Percentiles rank a stretch among this genome's conserved stretches.
phyloP scores from a whole-genome alignment of 2,888 invertebrate species.

The Eupithecia subfuscata region DNA sequence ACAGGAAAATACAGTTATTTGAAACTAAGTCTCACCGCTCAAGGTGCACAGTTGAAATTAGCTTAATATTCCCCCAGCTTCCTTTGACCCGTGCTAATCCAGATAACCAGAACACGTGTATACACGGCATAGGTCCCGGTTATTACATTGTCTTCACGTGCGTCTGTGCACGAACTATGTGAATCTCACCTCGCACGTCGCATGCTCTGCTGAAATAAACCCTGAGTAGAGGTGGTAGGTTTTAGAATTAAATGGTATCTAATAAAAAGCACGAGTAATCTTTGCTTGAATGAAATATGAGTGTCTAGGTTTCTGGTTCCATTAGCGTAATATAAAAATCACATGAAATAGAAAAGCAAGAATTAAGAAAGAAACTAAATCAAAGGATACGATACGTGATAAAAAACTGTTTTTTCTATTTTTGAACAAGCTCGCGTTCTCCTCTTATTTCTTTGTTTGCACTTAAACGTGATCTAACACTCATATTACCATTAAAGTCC shows the following conservation, averaged over 20 bases:
- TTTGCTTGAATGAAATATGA: neutral
- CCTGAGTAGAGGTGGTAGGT: neutral
- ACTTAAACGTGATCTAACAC: too few species aligned
- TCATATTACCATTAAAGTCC: too few species aligned
- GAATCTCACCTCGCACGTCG: neutral
- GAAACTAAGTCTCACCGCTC: neutral
- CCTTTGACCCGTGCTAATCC: neutral
- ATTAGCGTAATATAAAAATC: too few species aligned
- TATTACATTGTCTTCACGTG: neutral
- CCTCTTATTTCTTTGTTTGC: too few species aligned
- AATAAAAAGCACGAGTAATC: neutral
- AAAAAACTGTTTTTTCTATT: too few species aligned
- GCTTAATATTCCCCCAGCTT: neutral
- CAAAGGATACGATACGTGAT: too few species aligned
- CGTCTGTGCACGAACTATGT: neutral
- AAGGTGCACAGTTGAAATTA: neutral
- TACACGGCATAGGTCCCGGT: neutral
- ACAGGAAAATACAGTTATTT: neutral
- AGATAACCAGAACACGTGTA: neutral
- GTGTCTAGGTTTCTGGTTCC: neutral
- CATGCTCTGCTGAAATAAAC: neutral
- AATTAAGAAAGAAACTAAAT: too few species aligned
- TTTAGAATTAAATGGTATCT: neutral
- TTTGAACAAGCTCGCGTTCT: too few species aligned
- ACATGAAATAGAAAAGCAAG: too few species aligned